phyloP scores from a whole-genome alignment of 2,113 vertebrate genomes.

The Pseudorasbora parva region DNA sequence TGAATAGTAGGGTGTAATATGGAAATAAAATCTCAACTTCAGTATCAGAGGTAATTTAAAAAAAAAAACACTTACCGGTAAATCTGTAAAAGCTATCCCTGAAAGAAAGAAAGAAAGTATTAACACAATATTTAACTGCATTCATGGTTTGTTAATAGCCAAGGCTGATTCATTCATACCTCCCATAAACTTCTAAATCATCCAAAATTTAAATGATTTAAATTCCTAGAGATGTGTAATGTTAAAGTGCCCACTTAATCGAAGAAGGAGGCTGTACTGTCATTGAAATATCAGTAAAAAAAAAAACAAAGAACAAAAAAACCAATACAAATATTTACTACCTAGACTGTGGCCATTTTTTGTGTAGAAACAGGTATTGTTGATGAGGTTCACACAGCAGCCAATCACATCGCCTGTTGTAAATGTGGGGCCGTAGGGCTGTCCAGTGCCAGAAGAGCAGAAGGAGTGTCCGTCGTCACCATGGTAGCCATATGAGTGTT shows the following conservation, averaged over 20 bases:
- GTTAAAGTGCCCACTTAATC: not conserved
- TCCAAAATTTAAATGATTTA: not conserved
- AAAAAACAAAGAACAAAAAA: not conserved
- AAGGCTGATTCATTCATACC: not conserved
- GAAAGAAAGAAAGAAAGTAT: slow-evolving; percentile 44
- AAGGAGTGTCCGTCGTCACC: slow-evolving; percentile 97
- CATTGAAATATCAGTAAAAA: not conserved
- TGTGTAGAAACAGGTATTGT: slow-evolving; percentile 97
- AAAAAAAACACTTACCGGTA: slow-evolving; percentile 85
- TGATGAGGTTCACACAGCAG: slow-evolving; percentile 98
- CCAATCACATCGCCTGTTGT: slow-evolving; percentile 97
- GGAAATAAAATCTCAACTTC: not conserved
- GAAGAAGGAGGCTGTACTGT: not conserved
- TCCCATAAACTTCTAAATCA: not conserved
- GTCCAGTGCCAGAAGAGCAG: slow-evolving; percentile 96
- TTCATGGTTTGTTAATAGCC: not conserved
- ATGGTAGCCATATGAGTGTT: slow-evolving; percentile 98
- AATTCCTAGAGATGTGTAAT: not conserved
- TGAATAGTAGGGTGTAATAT: not conserved
- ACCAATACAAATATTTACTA: slow-evolving; percentile 55
- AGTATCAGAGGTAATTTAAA: not conserved
- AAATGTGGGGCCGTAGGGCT: slow-evolving; percentile 96
- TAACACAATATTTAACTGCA: not conserved
- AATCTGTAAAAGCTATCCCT: slow-evolving; percentile 99
- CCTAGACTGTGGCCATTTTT: slow-evolving; percentile 98